A percentile compares a stretch with the other conserved stretches of the same genome.
Evolutionary conservation across 2,888 invertebrate species (phyloP).

Genomic region (Cephus pulcher): DNA sequence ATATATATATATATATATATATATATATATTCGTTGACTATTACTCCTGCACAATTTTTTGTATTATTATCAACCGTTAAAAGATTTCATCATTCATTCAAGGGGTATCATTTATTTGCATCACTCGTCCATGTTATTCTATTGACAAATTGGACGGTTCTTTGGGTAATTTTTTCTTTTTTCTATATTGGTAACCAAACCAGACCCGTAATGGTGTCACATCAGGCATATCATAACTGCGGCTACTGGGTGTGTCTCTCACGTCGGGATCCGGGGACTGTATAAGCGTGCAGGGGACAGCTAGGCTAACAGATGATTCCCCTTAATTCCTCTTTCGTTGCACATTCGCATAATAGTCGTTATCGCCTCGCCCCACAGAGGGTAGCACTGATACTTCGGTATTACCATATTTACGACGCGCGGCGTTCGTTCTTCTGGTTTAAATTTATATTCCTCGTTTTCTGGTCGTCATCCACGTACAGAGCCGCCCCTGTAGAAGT

Average conservation of each 20-base stretch:
- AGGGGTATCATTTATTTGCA: not conserved
- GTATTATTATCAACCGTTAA: not conserved
- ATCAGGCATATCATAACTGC: not conserved
- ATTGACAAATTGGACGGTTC: not conserved
- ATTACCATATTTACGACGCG: conserved; percentile 62
- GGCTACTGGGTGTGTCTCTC: conserved; percentile 35
- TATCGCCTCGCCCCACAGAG: conserved; percentile 54
- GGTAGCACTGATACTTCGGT: conserved; percentile 53
- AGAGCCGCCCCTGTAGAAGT: not conserved
- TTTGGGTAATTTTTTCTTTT: not conserved
- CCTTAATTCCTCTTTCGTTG: conserved; percentile 62
- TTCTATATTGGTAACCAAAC: not conserved
- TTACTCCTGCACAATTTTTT: no score
- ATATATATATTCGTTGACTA: no score
- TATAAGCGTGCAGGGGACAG: conserved; percentile 63
- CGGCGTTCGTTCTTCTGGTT: conserved; percentile 18
- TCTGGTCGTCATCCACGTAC: not conserved
- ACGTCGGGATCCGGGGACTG: conserved; percentile 40
- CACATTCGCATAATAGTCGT: conserved; percentile 60
- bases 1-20: no score
- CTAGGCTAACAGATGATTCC: conserved; percentile 64
- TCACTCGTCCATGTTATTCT: not conserved
- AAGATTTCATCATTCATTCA: not conserved
- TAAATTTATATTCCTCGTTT: not conserved
- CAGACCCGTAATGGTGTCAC: not conserved